Percentiles rank a stretch among this genome's conserved stretches.
phyloP scores from a whole-genome alignment of 1,140 invertebrate species.

The Drosophila sturtevanti region DNA sequence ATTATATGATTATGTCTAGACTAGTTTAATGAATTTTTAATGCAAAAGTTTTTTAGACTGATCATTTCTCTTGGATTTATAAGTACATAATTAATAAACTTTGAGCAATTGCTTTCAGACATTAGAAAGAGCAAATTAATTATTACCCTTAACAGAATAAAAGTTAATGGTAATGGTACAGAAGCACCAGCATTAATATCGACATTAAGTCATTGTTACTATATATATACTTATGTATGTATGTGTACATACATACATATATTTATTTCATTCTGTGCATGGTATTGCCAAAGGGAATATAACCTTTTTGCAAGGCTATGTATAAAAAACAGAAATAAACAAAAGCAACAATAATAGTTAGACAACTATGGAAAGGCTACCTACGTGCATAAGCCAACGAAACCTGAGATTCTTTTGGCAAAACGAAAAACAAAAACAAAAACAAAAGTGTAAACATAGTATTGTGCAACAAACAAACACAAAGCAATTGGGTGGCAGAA shows the following conservation, averaged over 20 bases:
- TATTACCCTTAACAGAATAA: too few relatives aligned
- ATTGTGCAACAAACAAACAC: constrained; percentile 59
- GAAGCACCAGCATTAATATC: too few relatives aligned
- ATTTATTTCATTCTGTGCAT: not conserved
- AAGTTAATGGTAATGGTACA: too few relatives aligned
- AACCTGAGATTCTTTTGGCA: constrained; percentile 70
- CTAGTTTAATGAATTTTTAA: not conserved
- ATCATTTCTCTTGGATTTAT: not conserved
- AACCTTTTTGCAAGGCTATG: constrained; percentile 50
- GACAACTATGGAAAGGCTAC: constrained; percentile 37
- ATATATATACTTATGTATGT: not conserved
- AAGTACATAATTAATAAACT: too few relatives aligned
- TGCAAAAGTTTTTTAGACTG: not conserved
- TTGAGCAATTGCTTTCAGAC: too few relatives aligned
- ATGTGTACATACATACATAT: not conserved
- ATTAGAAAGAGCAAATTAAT: too few relatives aligned
- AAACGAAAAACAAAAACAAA: constrained; percentile 52
- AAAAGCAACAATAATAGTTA: constrained; percentile 31
- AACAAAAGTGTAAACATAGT: constrained; percentile 40
- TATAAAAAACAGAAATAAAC: constrained; percentile 11
- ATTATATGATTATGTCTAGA: not conserved
- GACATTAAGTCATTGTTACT: too few relatives aligned
- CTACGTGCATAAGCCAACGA: constrained; percentile 69
- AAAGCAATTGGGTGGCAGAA: constrained; percentile 38
- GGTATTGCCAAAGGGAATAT: constrained; percentile 30